phyloP scores from a whole-genome alignment of 1,140 invertebrate genomes.

The Eueides isabella region DNA sequence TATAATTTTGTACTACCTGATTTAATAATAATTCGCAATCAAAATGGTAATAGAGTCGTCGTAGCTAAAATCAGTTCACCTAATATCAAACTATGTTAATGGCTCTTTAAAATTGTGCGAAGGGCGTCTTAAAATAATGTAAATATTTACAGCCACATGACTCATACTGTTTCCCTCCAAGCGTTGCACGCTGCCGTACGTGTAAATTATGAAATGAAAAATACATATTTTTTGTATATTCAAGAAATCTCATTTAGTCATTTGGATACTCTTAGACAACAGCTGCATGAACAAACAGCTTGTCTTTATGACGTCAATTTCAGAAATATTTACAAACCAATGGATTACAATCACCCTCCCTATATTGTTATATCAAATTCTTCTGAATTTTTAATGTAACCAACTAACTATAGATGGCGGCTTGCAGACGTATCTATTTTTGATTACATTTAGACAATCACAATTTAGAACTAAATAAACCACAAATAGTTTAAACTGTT shows the following conservation, averaged over 20 bases:
- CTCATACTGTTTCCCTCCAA: slow-evolving; percentile 50
- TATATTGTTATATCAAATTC: neutral
- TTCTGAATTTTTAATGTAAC: neutral
- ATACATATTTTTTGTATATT: neutral
- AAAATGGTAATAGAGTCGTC: slow-evolving; percentile 13
- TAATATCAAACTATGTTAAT: slow-evolving; percentile 70
- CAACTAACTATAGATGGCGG: neutral
- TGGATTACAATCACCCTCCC: neutral
- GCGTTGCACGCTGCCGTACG: slow-evolving; percentile 4
- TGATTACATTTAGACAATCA: slow-evolving; percentile 15
- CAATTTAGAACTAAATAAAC: slow-evolving; percentile 20
- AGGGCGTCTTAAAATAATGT: slow-evolving; percentile 76
- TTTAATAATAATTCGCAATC: neutral
- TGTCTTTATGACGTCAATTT: neutral
- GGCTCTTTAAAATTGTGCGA: slow-evolving; percentile 63
- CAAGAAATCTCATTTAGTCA: neutral
- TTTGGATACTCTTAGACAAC: neutral
- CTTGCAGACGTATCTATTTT: neutral
- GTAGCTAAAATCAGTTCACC: slow-evolving; percentile 35
- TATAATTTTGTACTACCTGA: too few relatives aligned
- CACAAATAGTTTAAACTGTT: slow-evolving; percentile 26
- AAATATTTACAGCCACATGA: slow-evolving; percentile 67
- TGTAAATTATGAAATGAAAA: slow-evolving; percentile 29
- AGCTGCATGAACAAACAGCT: neutral
- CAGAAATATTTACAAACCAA: neutral